These are phyloP conservation scores for Lithophane socia DNA, from an alignment of 2,888 invertebrate species.

Conservation along the genomic window DNA sequence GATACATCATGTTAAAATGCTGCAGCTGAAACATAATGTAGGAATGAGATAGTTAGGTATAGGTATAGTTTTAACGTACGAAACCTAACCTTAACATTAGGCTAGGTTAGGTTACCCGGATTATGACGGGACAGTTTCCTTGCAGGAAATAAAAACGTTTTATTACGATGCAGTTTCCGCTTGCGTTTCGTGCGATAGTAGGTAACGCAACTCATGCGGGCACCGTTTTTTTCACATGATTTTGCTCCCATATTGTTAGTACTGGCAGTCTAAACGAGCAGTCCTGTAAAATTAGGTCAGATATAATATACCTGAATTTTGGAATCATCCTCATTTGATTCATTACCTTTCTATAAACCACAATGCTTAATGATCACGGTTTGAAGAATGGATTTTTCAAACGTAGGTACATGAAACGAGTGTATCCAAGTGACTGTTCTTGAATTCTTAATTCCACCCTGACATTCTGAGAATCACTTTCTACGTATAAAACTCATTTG, in stretches of 20 bases:
- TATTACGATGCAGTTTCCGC: neutral
- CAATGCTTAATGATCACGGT: neutral
- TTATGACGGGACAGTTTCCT: neutral
- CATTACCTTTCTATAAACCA: neutral
- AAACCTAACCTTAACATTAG: neutral
- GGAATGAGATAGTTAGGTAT: neutral
- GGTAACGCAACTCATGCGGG: neutral
- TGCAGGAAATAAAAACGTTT: neutral
- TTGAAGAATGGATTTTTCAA: neutral
- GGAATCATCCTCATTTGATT: neutral
- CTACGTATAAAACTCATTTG: constrained; percentile 39
- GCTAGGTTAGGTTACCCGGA: neutral
- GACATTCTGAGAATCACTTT: constrained; percentile 27
- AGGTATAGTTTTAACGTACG: neutral
- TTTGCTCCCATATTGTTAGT: neutral
- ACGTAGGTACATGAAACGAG: constrained; percentile 2
- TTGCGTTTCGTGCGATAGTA: neutral
- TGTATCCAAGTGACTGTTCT: neutral
- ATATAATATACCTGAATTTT: neutral
- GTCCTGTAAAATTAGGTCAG: constrained; percentile 19
- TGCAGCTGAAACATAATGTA: neutral
- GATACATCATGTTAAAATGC: neutral
- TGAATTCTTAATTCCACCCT: constrained; percentile 38
- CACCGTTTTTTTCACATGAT: neutral
- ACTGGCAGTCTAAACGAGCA: neutral